These are phyloP conservation scores for Triplophysa yarkandensis DNA, from an alignment of 2,797 vertebrate species.

Conservation along the genomic window DNA sequence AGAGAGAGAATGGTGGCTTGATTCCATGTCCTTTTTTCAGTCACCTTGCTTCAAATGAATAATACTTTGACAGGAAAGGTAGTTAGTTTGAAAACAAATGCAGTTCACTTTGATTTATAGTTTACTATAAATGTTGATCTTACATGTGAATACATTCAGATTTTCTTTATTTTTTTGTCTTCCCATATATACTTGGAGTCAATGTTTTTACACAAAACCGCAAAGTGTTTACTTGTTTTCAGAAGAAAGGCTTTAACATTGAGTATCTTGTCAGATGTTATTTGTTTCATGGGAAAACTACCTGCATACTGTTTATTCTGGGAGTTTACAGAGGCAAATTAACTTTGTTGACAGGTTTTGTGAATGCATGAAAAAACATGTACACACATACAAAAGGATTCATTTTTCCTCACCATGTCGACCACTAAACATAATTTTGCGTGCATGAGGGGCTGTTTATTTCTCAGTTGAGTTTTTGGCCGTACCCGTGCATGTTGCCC, in stretches of 20 bases:
- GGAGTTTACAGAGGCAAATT: too few relatives aligned
- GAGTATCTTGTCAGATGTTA: neutral
- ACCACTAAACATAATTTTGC: slow-evolving; percentile 3
- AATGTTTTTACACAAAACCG: too few relatives aligned
- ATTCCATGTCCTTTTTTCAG: slow-evolving; percentile 77
- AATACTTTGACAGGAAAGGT: slow-evolving; percentile 41
- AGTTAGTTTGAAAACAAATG: slow-evolving; percentile 45
- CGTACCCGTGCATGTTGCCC: neutral
- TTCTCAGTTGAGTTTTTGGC: neutral
- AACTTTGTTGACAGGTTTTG: neutral
- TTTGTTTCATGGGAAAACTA: neutral
- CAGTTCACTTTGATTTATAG: slow-evolving; percentile 3
- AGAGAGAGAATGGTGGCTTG: slow-evolving; percentile 67
- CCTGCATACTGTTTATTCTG: neutral
- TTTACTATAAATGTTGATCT: slow-evolving; percentile 9
- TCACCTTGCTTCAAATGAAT: slow-evolving; percentile 82
- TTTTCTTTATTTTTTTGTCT: neutral
- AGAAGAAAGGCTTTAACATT: too few relatives aligned
- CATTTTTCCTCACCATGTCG: neutral
- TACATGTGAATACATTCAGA: neutral
- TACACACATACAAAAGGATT: slow-evolving; percentile 1
- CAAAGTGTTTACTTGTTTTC: too few relatives aligned
- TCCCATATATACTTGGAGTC: neutral
- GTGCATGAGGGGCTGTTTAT: neutral
- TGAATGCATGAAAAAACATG: neutral